A percentile compares a stretch with the other conserved stretches of the same genome.
Evolutionary conservation across 2,888 invertebrate genomes (phyloP).

Genomic region (Brachyptera risi): DNA sequence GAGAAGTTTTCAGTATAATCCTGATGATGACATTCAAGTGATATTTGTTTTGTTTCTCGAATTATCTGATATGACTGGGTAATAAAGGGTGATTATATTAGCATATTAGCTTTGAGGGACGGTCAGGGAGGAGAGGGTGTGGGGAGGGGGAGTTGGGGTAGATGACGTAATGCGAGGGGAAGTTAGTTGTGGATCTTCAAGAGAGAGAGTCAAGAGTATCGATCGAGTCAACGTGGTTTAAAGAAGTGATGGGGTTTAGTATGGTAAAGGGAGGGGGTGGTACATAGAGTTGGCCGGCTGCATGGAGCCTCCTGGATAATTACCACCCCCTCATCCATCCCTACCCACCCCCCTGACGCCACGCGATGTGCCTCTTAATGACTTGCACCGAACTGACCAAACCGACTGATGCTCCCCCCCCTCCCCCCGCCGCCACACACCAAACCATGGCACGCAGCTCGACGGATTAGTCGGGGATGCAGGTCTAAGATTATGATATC

Average conservation of each 20-base stretch:
- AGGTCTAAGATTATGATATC: background rate
- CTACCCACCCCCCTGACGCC: background rate
- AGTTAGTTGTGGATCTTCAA: constrained; percentile 25
- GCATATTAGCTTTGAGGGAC: background rate
- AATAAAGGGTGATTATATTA: background rate
- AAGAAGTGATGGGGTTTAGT: constrained; percentile 11
- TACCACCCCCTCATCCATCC: constrained; percentile 24
- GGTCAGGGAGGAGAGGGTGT: background rate
- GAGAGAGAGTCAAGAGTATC: constrained; percentile 26
- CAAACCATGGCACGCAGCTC: background rate
- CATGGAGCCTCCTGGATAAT: constrained; percentile 29
- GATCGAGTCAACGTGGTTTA: constrained; percentile 21
- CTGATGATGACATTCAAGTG: too few species aligned
- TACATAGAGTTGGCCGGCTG: constrained; percentile 11
- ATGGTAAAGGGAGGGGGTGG: constrained; percentile 5
- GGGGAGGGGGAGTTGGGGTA: background rate
- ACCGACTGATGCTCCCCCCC: constrained; percentile 16
- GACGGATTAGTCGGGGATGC: background rate
- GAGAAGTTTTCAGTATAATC: too few species aligned
- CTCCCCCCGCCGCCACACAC: background rate
- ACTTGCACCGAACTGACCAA: constrained; percentile 25
- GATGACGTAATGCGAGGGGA: constrained; percentile 24
- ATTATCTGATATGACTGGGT: background rate
- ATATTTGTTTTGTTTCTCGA: background rate
- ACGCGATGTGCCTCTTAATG: constrained; percentile 26